Evolutionary conservation across 2,797 vertebrate genomes (phyloP), one percentile per base, ranked within the genome.

Genomic region (Alfaro cultratus): DNA sequence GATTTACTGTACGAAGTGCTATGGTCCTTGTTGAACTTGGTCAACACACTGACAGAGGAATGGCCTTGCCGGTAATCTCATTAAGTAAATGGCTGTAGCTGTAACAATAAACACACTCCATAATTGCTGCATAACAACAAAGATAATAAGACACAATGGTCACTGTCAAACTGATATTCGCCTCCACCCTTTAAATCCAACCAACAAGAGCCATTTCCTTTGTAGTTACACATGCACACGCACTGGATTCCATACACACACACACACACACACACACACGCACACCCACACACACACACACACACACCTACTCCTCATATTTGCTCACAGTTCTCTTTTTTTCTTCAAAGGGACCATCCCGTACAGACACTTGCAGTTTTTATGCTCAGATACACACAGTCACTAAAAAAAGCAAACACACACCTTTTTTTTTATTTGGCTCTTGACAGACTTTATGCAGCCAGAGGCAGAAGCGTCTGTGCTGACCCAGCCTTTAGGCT

Each of bases 401-500:
- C 79, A 74, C 29, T 74, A 47, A 80, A 47, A 78, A 82, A 46
- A 43, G 75, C 84, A 80, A 31, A 64, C 31, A 34, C 81, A 72
- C 43, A 72, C 55, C 39, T 45, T 39, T 68, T 83, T 68, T 83
- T 79, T 75, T 73, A 34, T 88, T 67, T 84, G 79, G 83, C 86
- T 85, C 21, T 76, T 77, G 77, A 76, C 75, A 76, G 83, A 77
- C 70, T 83, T 77, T 71, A 74, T 76, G 79, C 80, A 82, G 80
- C 85, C 86, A 87, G 77, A 83, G 76, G 76, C 83, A 76, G 74
- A 78, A 85, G 85, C 81, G 83, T 89, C 87, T 90, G 82, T 95
- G 92, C 94, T 94, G 94, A 95, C 87, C 93, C 89, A 94, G 91
- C 83, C 83, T 91, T 83, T 77, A 82, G 76, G 83, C 86, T 88